phyloP scores from a whole-genome alignment of 1,140 invertebrate genomes.

The Atta texana region DNA sequence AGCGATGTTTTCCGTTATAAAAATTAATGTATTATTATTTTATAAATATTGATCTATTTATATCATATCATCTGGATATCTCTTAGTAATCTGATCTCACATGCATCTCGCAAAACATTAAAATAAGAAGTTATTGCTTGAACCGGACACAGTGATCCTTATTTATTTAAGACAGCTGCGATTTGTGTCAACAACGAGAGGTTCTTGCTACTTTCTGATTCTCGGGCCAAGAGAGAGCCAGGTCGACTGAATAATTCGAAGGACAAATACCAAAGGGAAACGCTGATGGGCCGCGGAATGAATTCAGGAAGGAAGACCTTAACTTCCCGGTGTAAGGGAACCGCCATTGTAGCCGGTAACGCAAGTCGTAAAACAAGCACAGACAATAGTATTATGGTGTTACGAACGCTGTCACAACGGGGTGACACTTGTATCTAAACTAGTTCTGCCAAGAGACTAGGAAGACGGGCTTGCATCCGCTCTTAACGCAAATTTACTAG shows the following conservation, averaged over 20 bases:
- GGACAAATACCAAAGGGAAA: constrained; percentile 63
- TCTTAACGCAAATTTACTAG: constrained; percentile 31
- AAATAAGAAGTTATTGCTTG: constrained; percentile 11
- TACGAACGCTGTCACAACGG: constrained; percentile 53
- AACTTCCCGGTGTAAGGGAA: constrained; percentile 55
- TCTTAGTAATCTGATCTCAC: not conserved
- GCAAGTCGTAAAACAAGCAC: constrained; percentile 64
- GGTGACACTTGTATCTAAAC: constrained; percentile 61
- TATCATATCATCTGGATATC: not conserved
- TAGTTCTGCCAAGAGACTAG: constrained; percentile 54
- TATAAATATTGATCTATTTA: not conserved
- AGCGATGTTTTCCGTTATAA: not conserved
- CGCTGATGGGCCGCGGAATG: constrained; percentile 58
- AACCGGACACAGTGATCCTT: constrained; percentile 3
- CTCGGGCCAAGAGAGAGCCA: constrained; percentile 15
- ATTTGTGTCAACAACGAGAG: constrained; percentile 49
- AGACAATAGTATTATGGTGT: constrained; percentile 39
- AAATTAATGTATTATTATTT: not conserved
- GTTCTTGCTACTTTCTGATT: constrained; percentile 53
- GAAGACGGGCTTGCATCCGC: constrained; percentile 15
- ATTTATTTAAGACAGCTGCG: constrained; percentile 61
- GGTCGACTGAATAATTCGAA: constrained; percentile 62
- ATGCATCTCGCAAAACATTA: constrained; percentile 33
- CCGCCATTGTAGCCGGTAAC: constrained; percentile 67
- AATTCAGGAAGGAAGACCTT: constrained; percentile 60